Conservation (phyloP, 2,888 invertebrate genomes). For the Dryadula phaetusa region DNA sequence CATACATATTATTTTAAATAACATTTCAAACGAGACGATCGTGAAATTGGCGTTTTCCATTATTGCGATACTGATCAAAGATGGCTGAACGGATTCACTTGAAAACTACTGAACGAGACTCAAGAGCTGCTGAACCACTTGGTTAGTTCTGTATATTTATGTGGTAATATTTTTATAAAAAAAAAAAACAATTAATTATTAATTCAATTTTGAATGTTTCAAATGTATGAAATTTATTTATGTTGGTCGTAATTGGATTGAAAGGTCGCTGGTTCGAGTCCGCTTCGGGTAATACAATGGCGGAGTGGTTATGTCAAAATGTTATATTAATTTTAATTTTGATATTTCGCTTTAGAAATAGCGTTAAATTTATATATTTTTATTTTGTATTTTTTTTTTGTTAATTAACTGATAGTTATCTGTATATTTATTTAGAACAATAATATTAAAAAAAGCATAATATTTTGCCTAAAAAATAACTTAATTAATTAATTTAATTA, state of each 20-base stretch:
- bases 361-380: neutral
- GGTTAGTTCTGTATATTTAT: neutral
- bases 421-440: no score
- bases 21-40: neutral
- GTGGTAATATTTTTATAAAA: neutral
- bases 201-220: no score
- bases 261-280: constrained; percentile 19
- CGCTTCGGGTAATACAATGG: neutral
- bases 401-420: no score
- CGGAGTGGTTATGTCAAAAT: neutral
- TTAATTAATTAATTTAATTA: constrained; percentile 33
- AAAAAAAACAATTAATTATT: neutral
- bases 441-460: neutral
- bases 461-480: neutral
- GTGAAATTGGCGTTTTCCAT: neutral
- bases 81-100: constrained; percentile 42
- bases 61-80: constrained; percentile 14
- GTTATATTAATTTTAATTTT: no score
- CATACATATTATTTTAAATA: constrained; percentile 13
- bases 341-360: no score
- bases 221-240: neutral
- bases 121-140: constrained; percentile 17
- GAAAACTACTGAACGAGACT: constrained; percentile 40
- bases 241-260: neutral
- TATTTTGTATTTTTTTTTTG: no score